phyloP scores from a whole-genome alignment of 2,113 vertebrate genomes.

The Ancistrus triradiatus region DNA sequence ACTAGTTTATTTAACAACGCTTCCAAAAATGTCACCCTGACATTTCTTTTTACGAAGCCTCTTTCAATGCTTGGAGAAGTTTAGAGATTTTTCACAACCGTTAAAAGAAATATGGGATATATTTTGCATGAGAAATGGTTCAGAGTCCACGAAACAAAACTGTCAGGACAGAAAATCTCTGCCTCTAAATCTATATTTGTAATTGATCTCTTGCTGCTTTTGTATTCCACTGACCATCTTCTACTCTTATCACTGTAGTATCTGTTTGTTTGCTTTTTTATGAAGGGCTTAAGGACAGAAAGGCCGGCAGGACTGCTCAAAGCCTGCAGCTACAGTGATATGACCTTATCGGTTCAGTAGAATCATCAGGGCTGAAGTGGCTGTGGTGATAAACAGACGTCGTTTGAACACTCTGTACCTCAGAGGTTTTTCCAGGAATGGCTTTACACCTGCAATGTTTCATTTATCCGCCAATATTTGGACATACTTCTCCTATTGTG shows the following conservation, averaged over 20 bases:
- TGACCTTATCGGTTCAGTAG: background rate
- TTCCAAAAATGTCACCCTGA: no score
- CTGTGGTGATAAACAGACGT: background rate
- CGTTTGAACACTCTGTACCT: background rate
- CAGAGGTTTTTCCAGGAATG: background rate
- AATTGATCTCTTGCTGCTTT: background rate
- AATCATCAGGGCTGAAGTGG: background rate
- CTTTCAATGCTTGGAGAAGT: no score
- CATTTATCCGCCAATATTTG: background rate
- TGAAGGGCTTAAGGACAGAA: background rate
- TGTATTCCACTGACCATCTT: no score
- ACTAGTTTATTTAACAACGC: no score
- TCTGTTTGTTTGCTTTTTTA: background rate
- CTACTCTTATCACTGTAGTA: background rate
- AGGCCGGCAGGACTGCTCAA: background rate
- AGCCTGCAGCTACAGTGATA: conserved; percentile 3
- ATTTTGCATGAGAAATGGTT: no score
- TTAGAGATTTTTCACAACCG: no score
- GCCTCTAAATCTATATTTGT: background rate
- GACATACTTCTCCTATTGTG: no score
- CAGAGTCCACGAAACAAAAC: no score
- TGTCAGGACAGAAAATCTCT: background rate
- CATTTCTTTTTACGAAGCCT: no score
- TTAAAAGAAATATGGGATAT: no score
- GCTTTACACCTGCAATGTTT: background rate